Evolutionary conservation across 2,113 vertebrate genomes (phyloP).

Genomic region (Pyxicephalus adspersus): DNA sequence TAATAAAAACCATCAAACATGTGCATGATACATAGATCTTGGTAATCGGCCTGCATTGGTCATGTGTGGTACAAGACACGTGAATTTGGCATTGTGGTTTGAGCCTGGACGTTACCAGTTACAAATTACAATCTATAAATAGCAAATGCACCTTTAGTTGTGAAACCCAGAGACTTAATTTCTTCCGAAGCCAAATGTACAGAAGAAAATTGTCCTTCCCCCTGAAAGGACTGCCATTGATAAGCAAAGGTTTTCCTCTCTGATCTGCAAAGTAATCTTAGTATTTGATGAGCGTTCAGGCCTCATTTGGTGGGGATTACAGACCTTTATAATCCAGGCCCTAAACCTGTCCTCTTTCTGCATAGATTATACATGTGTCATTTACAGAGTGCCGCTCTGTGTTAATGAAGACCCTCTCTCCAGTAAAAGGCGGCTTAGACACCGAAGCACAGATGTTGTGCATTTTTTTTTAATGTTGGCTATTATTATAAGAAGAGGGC

Average conservation of each 20-base stretch:
- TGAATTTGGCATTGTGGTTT: not conserved
- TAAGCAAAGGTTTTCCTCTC: slow-evolving; percentile 24
- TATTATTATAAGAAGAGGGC: slow-evolving; percentile 36
- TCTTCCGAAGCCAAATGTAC: slow-evolving; percentile 14
- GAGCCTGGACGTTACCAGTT: slow-evolving; percentile 6
- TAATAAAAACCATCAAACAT: too few relatives aligned
- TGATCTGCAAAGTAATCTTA: slow-evolving; percentile 45
- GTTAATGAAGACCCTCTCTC: slow-evolving; percentile 45
- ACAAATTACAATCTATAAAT: slow-evolving; percentile 43
- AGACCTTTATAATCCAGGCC: slow-evolving; percentile 40
- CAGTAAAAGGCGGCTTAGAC: slow-evolving; percentile 28
- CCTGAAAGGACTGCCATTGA: not conserved
- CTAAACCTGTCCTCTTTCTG: slow-evolving; percentile 30
- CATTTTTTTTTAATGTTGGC: not conserved
- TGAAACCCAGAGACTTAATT: slow-evolving; percentile 23
- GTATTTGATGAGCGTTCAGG: slow-evolving; percentile 25
- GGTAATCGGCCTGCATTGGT: not conserved
- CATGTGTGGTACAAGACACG: not conserved
- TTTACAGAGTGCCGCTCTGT: slow-evolving; percentile 22
- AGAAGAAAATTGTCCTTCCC: slow-evolving; percentile 9
- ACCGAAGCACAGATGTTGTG: slow-evolving; percentile 21
- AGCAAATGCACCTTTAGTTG: slow-evolving; percentile 21
- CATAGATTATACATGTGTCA: slow-evolving; percentile 38
- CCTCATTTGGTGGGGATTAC: slow-evolving; percentile 53
- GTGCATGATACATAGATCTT: not conserved